A percentile compares a stretch with the other conserved stretches of the same genome.
Evolutionary conservation across 2,888 invertebrate species (phyloP).

Genomic region (Elmis aenea): DNA sequence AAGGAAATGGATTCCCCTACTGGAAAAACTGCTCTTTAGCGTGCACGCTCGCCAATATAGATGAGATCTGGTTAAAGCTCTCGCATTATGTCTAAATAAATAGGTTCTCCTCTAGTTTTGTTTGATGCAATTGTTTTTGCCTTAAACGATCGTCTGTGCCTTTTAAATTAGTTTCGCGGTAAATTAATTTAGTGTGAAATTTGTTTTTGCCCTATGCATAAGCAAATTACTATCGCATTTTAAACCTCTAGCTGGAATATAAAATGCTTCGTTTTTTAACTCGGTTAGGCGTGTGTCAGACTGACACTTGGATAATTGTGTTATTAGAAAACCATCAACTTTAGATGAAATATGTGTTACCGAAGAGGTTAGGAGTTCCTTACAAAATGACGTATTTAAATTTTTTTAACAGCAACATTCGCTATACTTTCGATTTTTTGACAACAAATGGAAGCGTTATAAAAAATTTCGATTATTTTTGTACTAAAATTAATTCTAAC

Average conservation of each 20-base stretch:
- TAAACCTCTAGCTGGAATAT: conserved; percentile 17
- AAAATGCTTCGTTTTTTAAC: no score
- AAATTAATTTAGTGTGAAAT: conserved; percentile 24
- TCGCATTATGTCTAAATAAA: conserved; percentile 25
- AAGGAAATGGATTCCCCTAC: conserved; percentile 21
- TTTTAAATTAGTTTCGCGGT: conserved; percentile 14
- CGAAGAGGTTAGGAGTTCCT: no score
- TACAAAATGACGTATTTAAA: no score
- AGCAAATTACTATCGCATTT: conserved; percentile 21
- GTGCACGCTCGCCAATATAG: conserved; percentile 17
- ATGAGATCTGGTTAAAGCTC: conserved; percentile 19
- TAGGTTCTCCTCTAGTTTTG: conserved; percentile 15
- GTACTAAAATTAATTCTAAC: no score
- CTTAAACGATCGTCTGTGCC: conserved; percentile 16
- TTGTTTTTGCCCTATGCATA: conserved; percentile 18
- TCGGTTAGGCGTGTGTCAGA: no score
- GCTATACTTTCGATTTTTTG: no score
- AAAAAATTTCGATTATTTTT: no score
- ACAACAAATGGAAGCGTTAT: no score
- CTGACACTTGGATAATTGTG: no score
- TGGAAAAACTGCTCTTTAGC: conserved; percentile 17
- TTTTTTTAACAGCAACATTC: no score
- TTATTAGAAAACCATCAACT: no score
- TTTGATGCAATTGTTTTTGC: conserved; percentile 17
- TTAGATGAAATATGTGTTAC: no score